Evolutionary conservation across 2,113 vertebrate genomes (phyloP), one percentile per base, ranked within the genome.

Genomic region (Otolemur garnettii): DNA sequence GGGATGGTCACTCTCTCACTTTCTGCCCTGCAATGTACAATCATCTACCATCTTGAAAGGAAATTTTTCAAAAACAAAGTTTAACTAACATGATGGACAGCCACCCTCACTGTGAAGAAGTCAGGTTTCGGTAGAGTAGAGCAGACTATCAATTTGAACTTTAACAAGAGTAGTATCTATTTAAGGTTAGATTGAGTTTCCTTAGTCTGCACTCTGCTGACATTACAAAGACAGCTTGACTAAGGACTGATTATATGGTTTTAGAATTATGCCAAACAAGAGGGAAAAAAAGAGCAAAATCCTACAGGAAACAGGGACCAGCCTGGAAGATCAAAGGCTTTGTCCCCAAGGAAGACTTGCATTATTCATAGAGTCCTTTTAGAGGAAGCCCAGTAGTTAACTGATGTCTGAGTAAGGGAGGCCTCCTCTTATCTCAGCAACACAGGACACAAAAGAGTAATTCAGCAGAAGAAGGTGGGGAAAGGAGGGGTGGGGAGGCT

Each of bases 211-310:
- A 45, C 60, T 96, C 71, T 95, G 95, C 90, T 97, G 97, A 97
- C 72, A 75, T 89, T 85, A 95, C 88, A 95, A 96, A 96, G 86
- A 77, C 93, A 55, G 53, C 93, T 85, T 97, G 86, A 97, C 68
- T 59, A 62, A 97, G 55, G 97, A 90, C 96, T 90, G 19, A 15
- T 94, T 94, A 96, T 74, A 71, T 96, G 57, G 96, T 96, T 98
- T 98, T 93, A 98, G 93, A 98, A 98, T 97, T 94, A 59, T 92
- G 42, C 57, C 30, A 57, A 74, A 95, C 55, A 92, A 75, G 86
- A 97, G 93, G 96, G 96, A 69, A 85, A 59, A 14, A 93, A 80
- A 57, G 21, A 74, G 28, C 68, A 91, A 95, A 96, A 62, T 87
- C 7, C 0, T 95, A 11, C 45, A 87, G 92, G 97, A 97, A 91